Percentiles rank a stretch among this genome's conserved stretches.
These are phyloP conservation scores for Arctocebus calabarensis DNA, from an alignment of 2,797 vertebrate species.

Conservation along the genomic window DNA sequence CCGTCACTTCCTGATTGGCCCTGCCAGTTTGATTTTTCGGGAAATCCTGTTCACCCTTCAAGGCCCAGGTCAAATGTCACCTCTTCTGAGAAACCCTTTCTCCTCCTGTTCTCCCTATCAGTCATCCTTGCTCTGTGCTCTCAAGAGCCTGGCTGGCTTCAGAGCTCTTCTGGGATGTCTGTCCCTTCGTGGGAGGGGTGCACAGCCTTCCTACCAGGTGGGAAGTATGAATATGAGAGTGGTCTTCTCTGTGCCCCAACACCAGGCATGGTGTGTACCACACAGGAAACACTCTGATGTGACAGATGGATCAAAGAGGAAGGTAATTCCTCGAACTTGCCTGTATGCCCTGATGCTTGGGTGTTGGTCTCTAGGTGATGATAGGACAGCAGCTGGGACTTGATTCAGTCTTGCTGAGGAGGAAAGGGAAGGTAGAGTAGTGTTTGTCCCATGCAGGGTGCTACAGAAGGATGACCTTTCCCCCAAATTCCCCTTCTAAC, in stretches of 20 bases:
- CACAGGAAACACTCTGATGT: neutral
- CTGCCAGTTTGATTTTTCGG: constrained; percentile 7
- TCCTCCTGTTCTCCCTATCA: fast-evolving
- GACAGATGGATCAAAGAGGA: neutral
- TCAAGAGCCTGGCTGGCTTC: neutral
- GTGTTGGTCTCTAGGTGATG: neutral
- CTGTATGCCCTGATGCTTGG: neutral
- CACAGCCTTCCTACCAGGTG: neutral
- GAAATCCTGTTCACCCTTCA: constrained; percentile 52
- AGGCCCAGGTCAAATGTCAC: neutral
- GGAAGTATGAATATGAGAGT: neutral
- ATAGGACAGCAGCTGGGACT: neutral
- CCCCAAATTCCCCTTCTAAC: neutral
- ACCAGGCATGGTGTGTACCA: neutral
- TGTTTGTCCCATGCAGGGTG: neutral
- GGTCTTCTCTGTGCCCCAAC: neutral
- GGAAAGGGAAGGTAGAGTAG: neutral
- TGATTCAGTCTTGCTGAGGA: neutral
- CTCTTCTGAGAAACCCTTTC: constrained; percentile 25
- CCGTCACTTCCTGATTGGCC: constrained; percentile 54
- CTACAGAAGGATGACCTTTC: neutral
- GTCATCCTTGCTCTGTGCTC: neutral
- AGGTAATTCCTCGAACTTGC: neutral
- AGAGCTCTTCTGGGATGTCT: neutral
- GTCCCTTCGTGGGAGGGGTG: neutral